Percentiles rank a stretch among this genome's conserved stretches.
Evolutionary conservation across 1,140 invertebrate species (phyloP).

Genomic region (Plodia interpunctella): DNA sequence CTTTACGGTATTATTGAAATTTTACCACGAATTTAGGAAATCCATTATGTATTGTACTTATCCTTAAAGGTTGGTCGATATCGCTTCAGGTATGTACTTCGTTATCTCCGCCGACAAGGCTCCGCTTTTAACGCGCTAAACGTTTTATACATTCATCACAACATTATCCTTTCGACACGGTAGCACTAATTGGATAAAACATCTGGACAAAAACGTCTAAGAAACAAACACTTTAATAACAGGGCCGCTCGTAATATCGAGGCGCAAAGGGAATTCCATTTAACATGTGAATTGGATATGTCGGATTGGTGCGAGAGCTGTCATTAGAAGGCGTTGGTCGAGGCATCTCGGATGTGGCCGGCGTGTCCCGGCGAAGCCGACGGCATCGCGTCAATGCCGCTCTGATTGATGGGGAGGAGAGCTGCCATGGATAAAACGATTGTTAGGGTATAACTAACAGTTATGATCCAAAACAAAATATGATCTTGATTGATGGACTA

Average conservation of each 20-base stretch:
- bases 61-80: constrained; percentile 1
- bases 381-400: constrained; percentile 43
- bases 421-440: constrained; percentile 42
- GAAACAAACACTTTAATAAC: constrained; percentile 75
- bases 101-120: constrained; percentile 43
- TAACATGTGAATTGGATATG: constrained; percentile 74
- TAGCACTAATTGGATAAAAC: constrained; percentile 75
- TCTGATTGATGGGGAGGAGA: constrained; percentile 62
- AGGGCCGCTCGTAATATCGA: constrained; percentile 62
- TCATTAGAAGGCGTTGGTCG: constrained; percentile 47
- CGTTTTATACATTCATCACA: constrained; percentile 66
- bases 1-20: too few relatives aligned
- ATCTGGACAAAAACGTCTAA: constrained; percentile 63
- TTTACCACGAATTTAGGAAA: too few relatives aligned
- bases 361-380: constrained; percentile 31
- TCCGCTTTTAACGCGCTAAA: constrained; percentile 65
- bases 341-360: constrained; percentile 9
- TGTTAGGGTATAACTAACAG: constrained; percentile 72
- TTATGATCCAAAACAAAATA: constrained; percentile 69
- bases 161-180: constrained; percentile 76
- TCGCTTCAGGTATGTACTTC: constrained; percentile 24
- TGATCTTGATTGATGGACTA: constrained; percentile 73
- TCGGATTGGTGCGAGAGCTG: constrained; percentile 54
- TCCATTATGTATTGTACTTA: too few relatives aligned
- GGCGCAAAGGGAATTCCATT: constrained; percentile 72